A percentile compares a stretch with the other conserved stretches of the same genome.
These are phyloP conservation scores for Ellobius talpinus DNA, from an alignment of 2,113 vertebrate species.

Conservation along the genomic window DNA sequence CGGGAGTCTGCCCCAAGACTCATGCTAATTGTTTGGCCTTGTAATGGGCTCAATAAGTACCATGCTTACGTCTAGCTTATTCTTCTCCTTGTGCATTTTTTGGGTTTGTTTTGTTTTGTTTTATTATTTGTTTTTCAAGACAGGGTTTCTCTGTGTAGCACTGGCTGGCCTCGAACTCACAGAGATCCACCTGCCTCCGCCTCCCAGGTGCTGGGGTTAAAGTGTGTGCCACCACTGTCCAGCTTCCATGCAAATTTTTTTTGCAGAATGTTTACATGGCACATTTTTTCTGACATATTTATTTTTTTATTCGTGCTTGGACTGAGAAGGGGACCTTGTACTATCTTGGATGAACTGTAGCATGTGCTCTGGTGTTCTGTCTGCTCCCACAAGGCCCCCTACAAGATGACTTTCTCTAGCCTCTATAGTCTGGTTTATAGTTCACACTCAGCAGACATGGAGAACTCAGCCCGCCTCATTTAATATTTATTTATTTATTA, in stretches of 20 bases:
- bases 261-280: background rate
- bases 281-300: too few relatives aligned
- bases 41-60: too few relatives aligned
- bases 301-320: background rate
- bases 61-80: background rate
- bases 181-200: background rate
- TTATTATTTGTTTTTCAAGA: too few relatives aligned
- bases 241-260: background rate
- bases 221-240: background rate
- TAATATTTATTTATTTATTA: too few relatives aligned
- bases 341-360: accelerated
- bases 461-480: background rate
- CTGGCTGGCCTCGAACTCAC: too few relatives aligned
- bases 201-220: background rate
- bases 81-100: background rate
- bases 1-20: background rate
- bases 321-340: background rate
- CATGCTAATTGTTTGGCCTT: accelerated
- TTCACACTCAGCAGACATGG: background rate
- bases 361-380: background rate
- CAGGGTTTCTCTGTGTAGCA: too few relatives aligned
- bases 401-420: background rate
- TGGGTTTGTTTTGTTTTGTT: background rate
- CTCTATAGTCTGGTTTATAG: background rate
- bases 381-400: background rate